Percentiles rank a stretch among this genome's conserved stretches.
Conservation (phyloP, 2,888 invertebrate genomes). For the Nemotelus pantherinus region DNA sequence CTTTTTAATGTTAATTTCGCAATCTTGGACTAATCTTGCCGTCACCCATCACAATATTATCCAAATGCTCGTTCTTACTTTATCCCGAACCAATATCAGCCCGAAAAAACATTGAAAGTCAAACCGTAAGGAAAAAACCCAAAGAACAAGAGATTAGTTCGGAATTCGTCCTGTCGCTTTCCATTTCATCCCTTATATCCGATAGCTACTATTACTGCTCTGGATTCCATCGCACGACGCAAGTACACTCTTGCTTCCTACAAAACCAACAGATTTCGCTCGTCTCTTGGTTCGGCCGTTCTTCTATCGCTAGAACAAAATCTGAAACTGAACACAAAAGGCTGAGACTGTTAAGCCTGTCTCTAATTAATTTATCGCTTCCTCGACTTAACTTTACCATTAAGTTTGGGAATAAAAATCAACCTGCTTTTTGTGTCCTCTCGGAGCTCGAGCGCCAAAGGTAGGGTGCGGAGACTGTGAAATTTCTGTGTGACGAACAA, state of each 20-base stretch:
- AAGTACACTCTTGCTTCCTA: neutral
- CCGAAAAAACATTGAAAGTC: neutral
- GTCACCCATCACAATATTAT: constrained; percentile 6
- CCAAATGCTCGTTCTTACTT: neutral
- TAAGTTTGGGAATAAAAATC: constrained; percentile 39
- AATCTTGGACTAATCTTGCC: constrained; percentile 8
- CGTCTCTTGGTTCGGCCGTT: constrained; percentile 1
- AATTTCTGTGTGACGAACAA: neutral
- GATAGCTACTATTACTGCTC: neutral
- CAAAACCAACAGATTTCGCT: neutral
- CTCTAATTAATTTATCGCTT: constrained; percentile 51
- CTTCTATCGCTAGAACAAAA: constrained; percentile 35
- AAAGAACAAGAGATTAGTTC: neutral
- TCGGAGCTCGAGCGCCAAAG: neutral
- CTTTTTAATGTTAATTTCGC: constrained; percentile 17
- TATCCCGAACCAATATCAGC: neutral
- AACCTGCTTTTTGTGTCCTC: constrained; percentile 34
- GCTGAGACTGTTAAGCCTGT: constrained; percentile 44
- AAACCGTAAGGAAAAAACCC: neutral
- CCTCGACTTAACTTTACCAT: constrained; percentile 38
- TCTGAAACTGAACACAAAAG: constrained; percentile 47
- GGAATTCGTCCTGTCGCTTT: constrained; percentile 23
- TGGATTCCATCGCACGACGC: neutral
- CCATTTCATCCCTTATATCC: neutral
- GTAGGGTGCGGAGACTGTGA: neutral